Evolutionary conservation across 2,888 invertebrate genomes (phyloP).

Genomic region (Phaedon cochleariae): DNA sequence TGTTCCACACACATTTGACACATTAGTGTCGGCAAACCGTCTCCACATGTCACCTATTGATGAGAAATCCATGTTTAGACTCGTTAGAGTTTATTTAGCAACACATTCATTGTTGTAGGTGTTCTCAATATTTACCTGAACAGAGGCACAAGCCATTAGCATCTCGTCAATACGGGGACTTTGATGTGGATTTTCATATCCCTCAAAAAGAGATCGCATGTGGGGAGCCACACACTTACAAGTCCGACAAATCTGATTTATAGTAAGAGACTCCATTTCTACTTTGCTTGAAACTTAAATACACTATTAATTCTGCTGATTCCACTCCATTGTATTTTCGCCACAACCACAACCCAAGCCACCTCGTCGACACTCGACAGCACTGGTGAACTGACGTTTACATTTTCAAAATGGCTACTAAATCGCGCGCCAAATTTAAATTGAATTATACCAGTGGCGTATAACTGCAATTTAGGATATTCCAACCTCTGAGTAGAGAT

Average conservation of each 20-base stretch:
- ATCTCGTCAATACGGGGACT: constrained; percentile 63
- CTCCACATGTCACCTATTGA: constrained; percentile 57
- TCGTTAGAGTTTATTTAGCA: constrained; percentile 28
- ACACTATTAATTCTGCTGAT: constrained; percentile 28
- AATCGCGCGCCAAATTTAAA: constrained; percentile 20
- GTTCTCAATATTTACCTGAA: constrained; percentile 57
- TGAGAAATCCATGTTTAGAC: constrained; percentile 20
- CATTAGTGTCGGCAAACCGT: constrained; percentile 58
- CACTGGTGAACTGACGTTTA: constrained; percentile 52
- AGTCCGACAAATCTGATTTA: constrained; percentile 59
- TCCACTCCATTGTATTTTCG: constrained; percentile 45
- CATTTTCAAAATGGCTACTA: constrained; percentile 11
- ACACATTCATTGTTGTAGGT: constrained; percentile 31
- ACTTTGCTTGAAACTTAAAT: constrained; percentile 44
- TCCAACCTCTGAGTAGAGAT: too few species aligned
- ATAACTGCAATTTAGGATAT: too few species aligned
- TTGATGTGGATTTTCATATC: constrained; percentile 51
- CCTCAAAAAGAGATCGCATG: constrained; percentile 58
- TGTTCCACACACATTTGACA: constrained; percentile 58
- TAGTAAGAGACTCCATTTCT: constrained; percentile 53
- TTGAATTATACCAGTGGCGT: too few species aligned
- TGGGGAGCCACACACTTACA: constrained; percentile 57
- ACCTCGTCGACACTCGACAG: constrained; percentile 54
- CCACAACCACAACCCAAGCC: constrained; percentile 52
- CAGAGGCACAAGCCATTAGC: constrained; percentile 62